phyloP scores from a whole-genome alignment of 2,888 invertebrate genomes.

The Leptinotarsa rubiginosa region DNA sequence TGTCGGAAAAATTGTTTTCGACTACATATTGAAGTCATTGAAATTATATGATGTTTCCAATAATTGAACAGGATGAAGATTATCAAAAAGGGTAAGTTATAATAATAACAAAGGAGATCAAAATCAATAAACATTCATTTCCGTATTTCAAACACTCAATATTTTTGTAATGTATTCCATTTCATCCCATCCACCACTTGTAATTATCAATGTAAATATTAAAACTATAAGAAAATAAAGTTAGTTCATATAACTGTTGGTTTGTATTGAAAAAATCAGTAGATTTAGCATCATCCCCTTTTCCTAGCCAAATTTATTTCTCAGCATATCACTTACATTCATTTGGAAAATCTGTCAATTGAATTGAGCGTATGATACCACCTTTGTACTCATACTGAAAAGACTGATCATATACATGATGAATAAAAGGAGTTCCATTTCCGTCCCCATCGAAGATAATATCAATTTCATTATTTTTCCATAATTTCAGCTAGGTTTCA shows the following conservation, averaged over 20 bases:
- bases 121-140: background rate
- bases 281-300: too few relatives aligned
- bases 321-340: too few relatives aligned
- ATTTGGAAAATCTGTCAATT: too few relatives aligned
- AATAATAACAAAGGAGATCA: background rate
- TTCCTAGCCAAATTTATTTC: too few relatives aligned
- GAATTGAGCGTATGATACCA: too few relatives aligned
- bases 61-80: background rate
- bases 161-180: constrained; percentile 12
- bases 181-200: constrained; percentile 40
- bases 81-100: background rate
- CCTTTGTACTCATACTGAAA: too few relatives aligned
- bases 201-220: constrained; percentile 57
- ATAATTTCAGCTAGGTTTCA: too few relatives aligned
- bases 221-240: constrained; percentile 49
- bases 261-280: background rate
- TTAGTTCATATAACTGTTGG: constrained; percentile 47
- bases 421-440: too few relatives aligned
- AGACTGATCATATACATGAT: too few relatives aligned
- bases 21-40: background rate
- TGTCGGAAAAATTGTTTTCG: too few relatives aligned
- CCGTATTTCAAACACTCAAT: background rate
- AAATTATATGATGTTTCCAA: background rate
- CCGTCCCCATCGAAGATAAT: too few relatives aligned
- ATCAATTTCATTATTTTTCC: too few relatives aligned